These are phyloP conservation scores for Andrena camellia DNA, from an alignment of 2,888 invertebrate genomes.

Conservation along the genomic window DNA sequence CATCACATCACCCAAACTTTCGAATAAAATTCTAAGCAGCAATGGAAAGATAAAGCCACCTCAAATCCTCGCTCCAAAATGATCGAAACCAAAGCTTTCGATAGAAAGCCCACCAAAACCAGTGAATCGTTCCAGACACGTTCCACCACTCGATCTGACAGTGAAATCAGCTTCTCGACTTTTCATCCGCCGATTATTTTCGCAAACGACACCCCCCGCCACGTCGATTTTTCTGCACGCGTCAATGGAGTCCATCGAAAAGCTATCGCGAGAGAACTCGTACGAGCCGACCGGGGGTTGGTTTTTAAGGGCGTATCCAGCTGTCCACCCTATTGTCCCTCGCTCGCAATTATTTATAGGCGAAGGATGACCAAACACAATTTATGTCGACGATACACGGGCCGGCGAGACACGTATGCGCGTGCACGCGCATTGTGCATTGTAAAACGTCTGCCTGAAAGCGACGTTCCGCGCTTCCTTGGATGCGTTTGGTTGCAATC, in stretches of 20 bases:
- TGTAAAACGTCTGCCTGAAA: conserved; percentile 63
- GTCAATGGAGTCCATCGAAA: conserved; percentile 73
- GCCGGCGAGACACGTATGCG: conserved; percentile 54
- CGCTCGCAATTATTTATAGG: conserved; percentile 81
- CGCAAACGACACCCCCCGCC: conserved; percentile 6
- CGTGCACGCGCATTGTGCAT: conserved; percentile 67
- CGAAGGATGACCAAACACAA: conserved; percentile 82
- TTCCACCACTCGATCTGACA: conserved; percentile 11
- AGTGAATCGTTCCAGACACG: background rate
- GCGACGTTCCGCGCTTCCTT: background rate
- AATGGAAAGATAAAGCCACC: background rate
- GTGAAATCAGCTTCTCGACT: conserved; percentile 29
- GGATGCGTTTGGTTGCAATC: conserved; percentile 4
- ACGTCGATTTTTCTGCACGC: conserved; percentile 40
- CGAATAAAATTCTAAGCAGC: no score
- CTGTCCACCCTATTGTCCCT: conserved; percentile 76
- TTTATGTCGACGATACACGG: conserved; percentile 73
- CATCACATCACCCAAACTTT: no score
- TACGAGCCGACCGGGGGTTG: conserved; percentile 43
- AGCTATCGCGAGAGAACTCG: conserved; percentile 67
- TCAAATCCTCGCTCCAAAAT: background rate
- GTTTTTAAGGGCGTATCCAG: conserved; percentile 77
- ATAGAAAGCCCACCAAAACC: no score
- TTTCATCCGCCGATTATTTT: conserved; percentile 48
- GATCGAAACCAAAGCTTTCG: background rate